These are phyloP conservation scores for Rattus rattus DNA, from an alignment of 2,113 vertebrate genomes.

Conservation along the genomic window DNA sequence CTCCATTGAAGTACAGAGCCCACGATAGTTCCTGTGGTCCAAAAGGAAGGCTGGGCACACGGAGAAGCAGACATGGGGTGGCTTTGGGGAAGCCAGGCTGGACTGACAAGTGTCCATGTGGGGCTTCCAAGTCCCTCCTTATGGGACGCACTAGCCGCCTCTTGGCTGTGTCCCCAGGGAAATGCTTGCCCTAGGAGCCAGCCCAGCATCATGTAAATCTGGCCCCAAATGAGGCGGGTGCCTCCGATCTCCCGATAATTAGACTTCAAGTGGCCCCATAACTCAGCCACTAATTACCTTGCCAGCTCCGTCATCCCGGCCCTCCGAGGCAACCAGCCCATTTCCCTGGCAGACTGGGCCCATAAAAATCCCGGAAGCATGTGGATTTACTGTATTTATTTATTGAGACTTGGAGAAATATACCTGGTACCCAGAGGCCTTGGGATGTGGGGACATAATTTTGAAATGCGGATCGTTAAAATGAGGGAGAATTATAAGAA, in stretches of 20 bases:
- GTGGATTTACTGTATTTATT: constrained; percentile 77
- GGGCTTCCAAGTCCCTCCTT: background rate
- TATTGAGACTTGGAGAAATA: constrained; percentile 74
- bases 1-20: no score
- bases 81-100: background rate
- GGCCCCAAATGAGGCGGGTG: background rate
- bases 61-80: background rate
- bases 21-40: background rate
- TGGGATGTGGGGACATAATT: constrained; percentile 61
- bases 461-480: constrained; percentile 66
- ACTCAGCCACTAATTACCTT: constrained; percentile 73
- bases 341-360: constrained; percentile 68
- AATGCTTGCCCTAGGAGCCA: rapidly evolving
- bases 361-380: constrained; percentile 70
- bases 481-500: constrained; percentile 48
- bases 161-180: background rate
- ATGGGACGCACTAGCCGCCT: background rate
- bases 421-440: constrained; percentile 49
- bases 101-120: background rate
- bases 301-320: background rate
- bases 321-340: constrained; percentile 62
- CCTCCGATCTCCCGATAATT: constrained; percentile 57
- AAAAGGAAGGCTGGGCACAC: background rate
- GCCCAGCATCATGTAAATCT: background rate
- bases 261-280: constrained; percentile 77